Evolutionary conservation across 30 jellyfish, hydroid and myxozoan species (phyloP), one percentile per base, ranked within the genome.

Genomic region (Nemopilema nomurai): DNA sequence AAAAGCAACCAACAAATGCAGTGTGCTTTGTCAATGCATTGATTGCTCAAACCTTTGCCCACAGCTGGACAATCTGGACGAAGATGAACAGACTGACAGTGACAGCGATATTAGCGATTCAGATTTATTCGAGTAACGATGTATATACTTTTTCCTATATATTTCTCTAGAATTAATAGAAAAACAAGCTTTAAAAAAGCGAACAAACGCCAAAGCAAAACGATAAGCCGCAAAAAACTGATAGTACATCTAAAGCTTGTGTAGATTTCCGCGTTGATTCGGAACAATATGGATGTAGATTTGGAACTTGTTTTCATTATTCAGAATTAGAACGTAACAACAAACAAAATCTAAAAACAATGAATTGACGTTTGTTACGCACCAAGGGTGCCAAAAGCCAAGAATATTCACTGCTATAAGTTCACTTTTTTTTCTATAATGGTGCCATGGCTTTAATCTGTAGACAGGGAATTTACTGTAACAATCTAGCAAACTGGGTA

Each of bases 11-110:
- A 41, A 49, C 26, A 50, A 25, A 50, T 87, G 96, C 82, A 78
- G 67, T 28, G 87, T 65, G 67, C 52, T 69, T 57, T 87, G 96
- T 73, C 72, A 74, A 68, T 87, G 96, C 75, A 51, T n/a, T 9
- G 82, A 67, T 53, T 87, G 96, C 49, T 53, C 50, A 52, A 87
- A 80, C 62, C 74, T 41, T 41, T 41, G 57, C 57, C 57, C 57
- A 41, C 57, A 41, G 57, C 57, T 41, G 57, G 57, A 41, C 57
- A 13, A 41, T 41, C 57, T 41, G 57, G 57, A 41, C 57, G 57
- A 41, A 41, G 57, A 41, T 41, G 57, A 41, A 41, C 57, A 41
- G 57, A 41, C 57, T 41, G 57, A 41, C 57, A 41, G 57, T 41
- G 57, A 41, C 57, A 41, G 57, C 57, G 57, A 41, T 13, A 41